These are phyloP conservation scores for Engystomops pustulosus DNA, from an alignment of 2,113 vertebrate species.

Conservation along the genomic window DNA sequence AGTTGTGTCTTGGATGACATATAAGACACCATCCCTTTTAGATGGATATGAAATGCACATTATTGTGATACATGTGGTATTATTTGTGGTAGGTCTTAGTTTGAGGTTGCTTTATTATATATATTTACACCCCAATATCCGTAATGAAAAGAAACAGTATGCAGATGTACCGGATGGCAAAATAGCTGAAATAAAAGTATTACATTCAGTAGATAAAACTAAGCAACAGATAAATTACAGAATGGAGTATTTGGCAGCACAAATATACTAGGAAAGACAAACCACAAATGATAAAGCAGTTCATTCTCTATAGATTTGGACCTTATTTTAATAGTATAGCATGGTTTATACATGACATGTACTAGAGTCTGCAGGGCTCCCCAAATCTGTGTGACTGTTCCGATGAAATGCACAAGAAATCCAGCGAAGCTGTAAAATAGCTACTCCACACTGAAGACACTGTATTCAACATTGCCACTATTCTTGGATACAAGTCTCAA, in stretches of 20 bases:
- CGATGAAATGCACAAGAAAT: no score
- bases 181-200: background rate
- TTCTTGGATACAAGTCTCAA: no score
- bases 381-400: no score
- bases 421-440: no score
- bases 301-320: no score
- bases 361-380: no score
- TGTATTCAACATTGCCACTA: no score
- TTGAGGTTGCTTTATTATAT: constrained; percentile 83
- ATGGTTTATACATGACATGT: no score
- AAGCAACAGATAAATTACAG: background rate
- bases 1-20: constrained; percentile 73
- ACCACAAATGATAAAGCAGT: no score
- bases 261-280: constrained; percentile 5
- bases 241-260: constrained; percentile 1
- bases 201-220: background rate
- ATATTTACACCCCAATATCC: constrained; percentile 79
- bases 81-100: constrained; percentile 78
- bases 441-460: no score
- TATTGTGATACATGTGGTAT: constrained; percentile 63
- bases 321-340: no score
- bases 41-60: constrained; percentile 59
- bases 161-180: constrained; percentile 36
- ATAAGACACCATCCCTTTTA: constrained; percentile 62
- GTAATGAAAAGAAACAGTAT: background rate